Percentiles rank a stretch among this genome's conserved stretches.
These are phyloP conservation scores for Chamaetylas fuelleborni DNA, from an alignment of 2,113 vertebrate genomes.

Conservation along the genomic window DNA sequence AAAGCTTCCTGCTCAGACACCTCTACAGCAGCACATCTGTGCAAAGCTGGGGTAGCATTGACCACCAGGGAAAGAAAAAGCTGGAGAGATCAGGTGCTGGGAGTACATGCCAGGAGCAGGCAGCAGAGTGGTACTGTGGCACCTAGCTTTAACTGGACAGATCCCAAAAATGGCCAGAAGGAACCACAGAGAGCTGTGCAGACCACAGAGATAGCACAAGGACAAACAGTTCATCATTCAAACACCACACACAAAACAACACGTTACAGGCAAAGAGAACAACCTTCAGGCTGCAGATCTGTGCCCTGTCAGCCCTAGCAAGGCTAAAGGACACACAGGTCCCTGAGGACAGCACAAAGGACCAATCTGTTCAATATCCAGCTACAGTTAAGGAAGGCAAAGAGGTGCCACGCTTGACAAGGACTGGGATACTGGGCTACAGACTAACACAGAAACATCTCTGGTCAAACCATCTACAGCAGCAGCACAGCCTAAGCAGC, in stretches of 20 bases:
- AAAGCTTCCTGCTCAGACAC: background rate
- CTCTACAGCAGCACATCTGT: background rate
- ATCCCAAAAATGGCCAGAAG: background rate
- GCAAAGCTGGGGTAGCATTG: background rate
- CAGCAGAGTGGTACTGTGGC: background rate
- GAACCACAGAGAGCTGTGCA: background rate
- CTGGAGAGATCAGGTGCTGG: background rate
- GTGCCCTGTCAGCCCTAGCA: background rate
- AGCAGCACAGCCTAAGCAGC: background rate
- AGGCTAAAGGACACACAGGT: background rate
- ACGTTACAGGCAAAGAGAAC: background rate
- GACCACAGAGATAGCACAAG: background rate
- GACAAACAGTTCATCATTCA: slow-evolving; percentile 7
- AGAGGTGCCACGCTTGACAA: background rate
- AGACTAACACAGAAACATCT: background rate
- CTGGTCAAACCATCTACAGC: background rate
- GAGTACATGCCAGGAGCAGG: background rate
- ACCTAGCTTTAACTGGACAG: background rate
- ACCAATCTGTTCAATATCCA: background rate
- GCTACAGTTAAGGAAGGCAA: background rate
- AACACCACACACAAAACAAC: background rate
- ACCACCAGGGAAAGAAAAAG: background rate
- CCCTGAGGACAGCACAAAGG: background rate
- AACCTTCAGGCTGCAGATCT: background rate
- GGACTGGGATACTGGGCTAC: background rate